Base-by-base conservation (phyloP, 2,888 invertebrate genomes). In the Lottia gigantea region DNA sequence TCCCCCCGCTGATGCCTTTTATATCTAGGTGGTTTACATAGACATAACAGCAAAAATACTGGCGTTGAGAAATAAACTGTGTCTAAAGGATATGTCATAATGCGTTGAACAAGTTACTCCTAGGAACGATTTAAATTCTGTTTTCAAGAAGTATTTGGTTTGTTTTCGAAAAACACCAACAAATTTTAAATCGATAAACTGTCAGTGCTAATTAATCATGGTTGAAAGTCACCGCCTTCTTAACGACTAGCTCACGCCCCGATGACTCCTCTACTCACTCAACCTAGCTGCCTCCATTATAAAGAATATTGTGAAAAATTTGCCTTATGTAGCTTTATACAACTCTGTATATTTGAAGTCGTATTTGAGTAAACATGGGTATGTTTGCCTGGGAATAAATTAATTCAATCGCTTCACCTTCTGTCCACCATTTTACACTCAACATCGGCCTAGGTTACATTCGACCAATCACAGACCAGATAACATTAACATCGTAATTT, bases 401-500 rank as follows among this genome's bases (percentile, higher is more conserved):
- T 55, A 55, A 55, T 55, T 55, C 55, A 55, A 19, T 23, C 55
- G 23, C 55, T 23, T 55, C 55, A 55, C 19, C 19, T 23, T 55
- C 55, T 23, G 19, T 55, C 55, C 55, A 55, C 23, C 55, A 23
- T 19, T 23, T 55, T 23, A 55, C 19, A 23, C 23, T 55, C 55
- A 12, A 23, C 55, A 19, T 14, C 19, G 55, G 55, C 55, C 19
- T 23, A 12, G 55, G 55, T 55, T 55, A 55, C 19, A 55, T 23
- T 55, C 69, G 55, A 46, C 72, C 71, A 73, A 69, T 71, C 23
- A 62, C 67, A 26, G 66, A 61, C 64, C 61, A 61, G 66, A 46
- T 23, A 66, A 62, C 68, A 71, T 74, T 74, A 69, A 71, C 71
- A 70, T 74, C 70, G 78, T 77, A 78, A 78, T 76, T 80, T 79